Percentiles rank a stretch among this genome's conserved stretches.
These are phyloP conservation scores for Pelusios castaneus DNA, from an alignment of 2,113 vertebrate species.

Conservation along the genomic window DNA sequence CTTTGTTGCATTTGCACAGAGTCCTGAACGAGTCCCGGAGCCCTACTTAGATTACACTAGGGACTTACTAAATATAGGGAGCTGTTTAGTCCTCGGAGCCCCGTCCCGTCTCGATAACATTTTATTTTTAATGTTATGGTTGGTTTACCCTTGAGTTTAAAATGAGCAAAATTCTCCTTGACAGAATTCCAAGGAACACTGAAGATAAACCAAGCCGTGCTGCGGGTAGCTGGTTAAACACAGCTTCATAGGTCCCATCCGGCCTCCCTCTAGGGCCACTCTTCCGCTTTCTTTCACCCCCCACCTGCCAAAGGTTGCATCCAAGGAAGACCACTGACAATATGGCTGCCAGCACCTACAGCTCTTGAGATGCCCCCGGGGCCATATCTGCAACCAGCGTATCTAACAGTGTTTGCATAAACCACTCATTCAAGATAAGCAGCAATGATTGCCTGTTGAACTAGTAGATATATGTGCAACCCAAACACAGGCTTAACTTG, in stretches of 20 bases:
- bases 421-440: not conserved
- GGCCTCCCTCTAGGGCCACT: not conserved
- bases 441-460: not conserved
- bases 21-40: conserved; percentile 17
- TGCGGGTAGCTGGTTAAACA: conserved; percentile 8
- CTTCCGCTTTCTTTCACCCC: conserved; percentile 10
- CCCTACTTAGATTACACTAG: conserved; percentile 66
- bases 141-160: conserved; percentile 58
- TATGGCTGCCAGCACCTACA: not conserved
- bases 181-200: conserved; percentile 44
- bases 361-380: not conserved
- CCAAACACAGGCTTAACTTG: not conserved
- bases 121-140: conserved; percentile 62
- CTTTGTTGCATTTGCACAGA: conserved; percentile 36
- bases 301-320: not conserved
- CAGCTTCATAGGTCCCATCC: not conserved
- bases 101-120: conserved; percentile 57
- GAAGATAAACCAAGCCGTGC: conserved; percentile 40
- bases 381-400: not conserved
- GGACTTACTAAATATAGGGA: conserved; percentile 67
- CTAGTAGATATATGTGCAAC: not conserved
- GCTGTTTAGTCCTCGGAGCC: conserved; percentile 41
- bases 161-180: conserved; percentile 15
- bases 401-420: not conserved
- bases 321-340: not conserved